phyloP scores from a whole-genome alignment of 2,113 vertebrate species.

The Smithornis capensis region DNA sequence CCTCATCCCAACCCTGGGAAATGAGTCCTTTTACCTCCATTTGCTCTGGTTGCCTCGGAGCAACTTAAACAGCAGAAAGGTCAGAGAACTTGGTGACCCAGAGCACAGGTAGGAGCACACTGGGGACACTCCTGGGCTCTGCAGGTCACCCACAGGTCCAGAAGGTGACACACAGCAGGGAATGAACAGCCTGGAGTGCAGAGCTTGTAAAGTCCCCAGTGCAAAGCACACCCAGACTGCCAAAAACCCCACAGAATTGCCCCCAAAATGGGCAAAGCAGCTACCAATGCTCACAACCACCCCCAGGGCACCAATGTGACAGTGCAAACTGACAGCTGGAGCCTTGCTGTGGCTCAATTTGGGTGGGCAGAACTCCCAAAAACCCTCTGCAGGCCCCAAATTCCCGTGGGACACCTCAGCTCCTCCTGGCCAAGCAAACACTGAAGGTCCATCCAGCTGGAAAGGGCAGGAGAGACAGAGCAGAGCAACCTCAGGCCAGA shows the following conservation, averaged over 20 bases:
- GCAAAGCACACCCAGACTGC: background rate
- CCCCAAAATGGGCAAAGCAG: background rate
- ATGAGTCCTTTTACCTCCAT: background rate
- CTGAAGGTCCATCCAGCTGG: fast-evolving
- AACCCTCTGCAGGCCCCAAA: background rate
- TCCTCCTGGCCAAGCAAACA: background rate
- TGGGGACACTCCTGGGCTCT: background rate
- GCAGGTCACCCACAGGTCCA: background rate
- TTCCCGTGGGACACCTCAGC: fast-evolving
- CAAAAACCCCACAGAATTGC: background rate
- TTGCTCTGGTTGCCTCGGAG: background rate
- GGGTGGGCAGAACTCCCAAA: background rate
- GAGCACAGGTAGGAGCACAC: background rate
- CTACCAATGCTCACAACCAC: background rate
- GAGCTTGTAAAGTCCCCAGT: background rate
- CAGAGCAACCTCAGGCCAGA: background rate
- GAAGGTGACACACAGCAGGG: background rate
- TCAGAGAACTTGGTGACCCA: background rate
- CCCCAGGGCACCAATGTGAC: background rate
- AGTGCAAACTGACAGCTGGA: background rate
- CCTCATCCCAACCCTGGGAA: background rate
- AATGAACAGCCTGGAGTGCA: background rate
- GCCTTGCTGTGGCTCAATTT: background rate
- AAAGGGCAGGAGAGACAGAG: background rate
- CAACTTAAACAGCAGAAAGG: background rate